Evolutionary conservation across 2,888 invertebrate species (phyloP).

Genomic region (Tinea trinotella): DNA sequence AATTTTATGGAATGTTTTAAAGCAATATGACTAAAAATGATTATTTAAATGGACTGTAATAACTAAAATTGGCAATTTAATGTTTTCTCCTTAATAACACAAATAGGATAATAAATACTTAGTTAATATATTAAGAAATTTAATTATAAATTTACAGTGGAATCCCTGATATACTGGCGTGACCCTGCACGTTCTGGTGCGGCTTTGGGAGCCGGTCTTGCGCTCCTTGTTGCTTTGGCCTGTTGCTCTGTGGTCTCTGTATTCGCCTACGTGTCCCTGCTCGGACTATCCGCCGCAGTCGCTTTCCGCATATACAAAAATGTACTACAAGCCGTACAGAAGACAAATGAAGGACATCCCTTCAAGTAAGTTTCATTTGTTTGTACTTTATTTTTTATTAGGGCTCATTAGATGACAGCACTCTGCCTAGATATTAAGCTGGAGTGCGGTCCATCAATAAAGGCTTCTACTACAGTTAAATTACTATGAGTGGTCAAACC

Average conservation of each 20-base stretch:
- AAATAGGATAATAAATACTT: too few relatives aligned
- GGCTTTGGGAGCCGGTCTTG: conserved; percentile 91
- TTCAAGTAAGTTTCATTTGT: conserved; percentile 98
- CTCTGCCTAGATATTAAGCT: too few relatives aligned
- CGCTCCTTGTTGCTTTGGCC: conserved; percentile 92
- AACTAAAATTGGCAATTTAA: too few relatives aligned
- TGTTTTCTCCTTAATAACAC: too few relatives aligned
- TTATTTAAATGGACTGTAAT: too few relatives aligned
- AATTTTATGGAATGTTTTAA: too few relatives aligned
- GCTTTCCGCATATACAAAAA: conserved; percentile 97
- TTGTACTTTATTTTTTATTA: too few relatives aligned
- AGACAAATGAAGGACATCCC: conserved; percentile 96
- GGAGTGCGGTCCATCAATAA: too few relatives aligned
- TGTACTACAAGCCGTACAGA: conserved; percentile 95
- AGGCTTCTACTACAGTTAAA: too few relatives aligned
- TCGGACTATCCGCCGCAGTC: conserved; percentile 88
- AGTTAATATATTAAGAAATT: neutral
- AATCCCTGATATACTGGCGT: conserved; percentile 98
- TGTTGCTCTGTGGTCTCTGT: conserved; percentile 97
- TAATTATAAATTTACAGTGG: conserved; percentile 76
- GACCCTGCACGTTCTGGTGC: conserved; percentile 94
- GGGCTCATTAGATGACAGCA: too few relatives aligned
- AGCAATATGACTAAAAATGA: too few relatives aligned
- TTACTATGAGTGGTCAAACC: too few relatives aligned
- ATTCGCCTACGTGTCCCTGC: conserved; percentile 91